Percentiles rank a stretch among this genome's conserved stretches.
Evolutionary conservation across 2,888 invertebrate genomes (phyloP).

Genomic region (Panopea generosa): DNA sequence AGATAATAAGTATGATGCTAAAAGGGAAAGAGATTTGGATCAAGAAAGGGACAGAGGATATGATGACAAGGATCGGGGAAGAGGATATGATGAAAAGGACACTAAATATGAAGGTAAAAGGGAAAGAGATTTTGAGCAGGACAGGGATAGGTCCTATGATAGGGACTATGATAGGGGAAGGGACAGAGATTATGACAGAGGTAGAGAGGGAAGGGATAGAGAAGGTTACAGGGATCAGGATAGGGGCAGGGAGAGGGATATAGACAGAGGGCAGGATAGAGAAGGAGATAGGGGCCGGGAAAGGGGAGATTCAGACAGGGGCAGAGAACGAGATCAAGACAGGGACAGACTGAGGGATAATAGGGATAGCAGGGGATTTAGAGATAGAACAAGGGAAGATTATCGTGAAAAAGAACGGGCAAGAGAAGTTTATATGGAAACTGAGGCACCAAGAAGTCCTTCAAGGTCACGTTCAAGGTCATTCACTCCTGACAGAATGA

Average conservation of each 20-base stretch:
- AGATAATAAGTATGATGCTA: background rate
- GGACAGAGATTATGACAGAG: conserved; percentile 49
- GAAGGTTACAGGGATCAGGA: conserved; percentile 38
- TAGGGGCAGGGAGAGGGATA: conserved; percentile 27
- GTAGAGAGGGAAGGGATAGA: conserved; percentile 27
- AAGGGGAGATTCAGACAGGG: conserved; percentile 11
- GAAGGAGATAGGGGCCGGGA: conserved; percentile 17
- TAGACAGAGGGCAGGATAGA: conserved; percentile 8
- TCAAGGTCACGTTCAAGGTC: conserved; percentile 64
- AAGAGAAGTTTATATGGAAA: conserved; percentile 53
- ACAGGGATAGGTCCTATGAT: conserved; percentile 23
- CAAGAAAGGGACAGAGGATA: conserved; percentile 30
- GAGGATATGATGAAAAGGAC: conserved; percentile 41
- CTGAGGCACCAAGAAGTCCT: conserved; percentile 67
- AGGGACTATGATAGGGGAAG: conserved; percentile 48
- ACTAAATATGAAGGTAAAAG: conserved; percentile 14
- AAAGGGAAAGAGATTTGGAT: conserved; percentile 33
- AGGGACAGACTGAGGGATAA: conserved; percentile 9
- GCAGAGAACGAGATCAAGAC: conserved; percentile 11
- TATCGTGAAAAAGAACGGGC: conserved; percentile 64
- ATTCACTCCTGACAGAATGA: conserved; percentile 46
- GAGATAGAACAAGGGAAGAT: conserved; percentile 54
- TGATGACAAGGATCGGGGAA: conserved; percentile 26
- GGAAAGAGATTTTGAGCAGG: conserved; percentile 42
- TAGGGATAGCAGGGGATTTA: conserved; percentile 35